Conservation (phyloP, 2,797 vertebrate genomes). For the Zenarchopterus dispar region DNA sequence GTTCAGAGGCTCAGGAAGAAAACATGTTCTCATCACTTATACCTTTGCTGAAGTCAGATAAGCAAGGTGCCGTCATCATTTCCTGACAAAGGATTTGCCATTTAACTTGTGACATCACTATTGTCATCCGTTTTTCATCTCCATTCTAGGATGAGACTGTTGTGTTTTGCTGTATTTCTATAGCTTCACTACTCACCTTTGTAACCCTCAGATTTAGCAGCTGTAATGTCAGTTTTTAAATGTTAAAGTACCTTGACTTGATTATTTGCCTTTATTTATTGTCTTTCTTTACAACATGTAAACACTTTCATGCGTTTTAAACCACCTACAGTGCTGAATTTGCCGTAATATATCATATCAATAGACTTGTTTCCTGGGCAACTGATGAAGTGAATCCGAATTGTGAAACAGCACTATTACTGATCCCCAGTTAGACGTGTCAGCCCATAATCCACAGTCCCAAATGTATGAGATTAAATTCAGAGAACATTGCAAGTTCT, state of each 20-base stretch:
- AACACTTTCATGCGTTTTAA: not conserved
- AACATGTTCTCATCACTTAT: slow-evolving; percentile 24
- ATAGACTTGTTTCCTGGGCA: too few species aligned
- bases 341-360: too few species aligned
- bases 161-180: slow-evolving; percentile 11
- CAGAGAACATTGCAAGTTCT: too few species aligned
- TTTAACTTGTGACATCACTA: slow-evolving; percentile 2
- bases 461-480: too few species aligned
- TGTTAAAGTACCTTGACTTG: slow-evolving; percentile 7
- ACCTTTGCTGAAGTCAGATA: slow-evolving; percentile 4
- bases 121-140: slow-evolving; percentile 11
- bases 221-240: slow-evolving; percentile 18
- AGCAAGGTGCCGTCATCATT: slow-evolving; percentile 8
- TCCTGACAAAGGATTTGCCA: slow-evolving; percentile 20
- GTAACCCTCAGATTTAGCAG: slow-evolving; percentile 4
- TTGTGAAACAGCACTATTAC: too few species aligned
- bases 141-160: not conserved
- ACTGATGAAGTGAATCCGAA: too few species aligned
- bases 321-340: not conserved
- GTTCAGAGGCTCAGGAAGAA: slow-evolving; percentile 11
- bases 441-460: too few species aligned
- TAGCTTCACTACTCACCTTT: slow-evolving; percentile 15
- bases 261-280: slow-evolving; percentile 7
- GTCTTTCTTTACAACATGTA: not conserved
- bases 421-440: too few species aligned